Conservation (phyloP, 2,888 invertebrate genomes). For the Andrena marginata region DNA sequence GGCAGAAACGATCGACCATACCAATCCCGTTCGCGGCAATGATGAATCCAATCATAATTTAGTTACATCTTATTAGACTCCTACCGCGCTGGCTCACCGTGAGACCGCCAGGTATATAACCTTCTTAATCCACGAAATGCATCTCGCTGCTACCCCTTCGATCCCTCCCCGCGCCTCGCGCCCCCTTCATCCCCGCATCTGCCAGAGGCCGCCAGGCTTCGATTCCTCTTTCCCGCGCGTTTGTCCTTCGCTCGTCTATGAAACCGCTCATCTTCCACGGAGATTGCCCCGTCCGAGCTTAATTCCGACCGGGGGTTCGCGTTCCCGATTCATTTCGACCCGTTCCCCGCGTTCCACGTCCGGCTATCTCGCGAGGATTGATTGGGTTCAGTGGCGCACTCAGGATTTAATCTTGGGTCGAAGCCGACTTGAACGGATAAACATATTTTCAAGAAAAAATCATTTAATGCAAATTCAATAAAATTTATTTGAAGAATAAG, state of each 20-base stretch:
- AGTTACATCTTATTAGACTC: constrained; percentile 85
- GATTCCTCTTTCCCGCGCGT: constrained; percentile 64
- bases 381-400: too few species aligned
- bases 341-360: background rate
- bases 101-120: constrained; percentile 81
- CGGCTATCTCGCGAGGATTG: background rate
- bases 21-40: constrained; percentile 81
- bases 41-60: constrained; percentile 85
- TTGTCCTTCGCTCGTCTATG: constrained; percentile 60
- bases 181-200: constrained; percentile 23
- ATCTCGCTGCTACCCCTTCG: constrained; percentile 72
- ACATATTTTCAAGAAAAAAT: too few species aligned
- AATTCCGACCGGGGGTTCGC: constrained; percentile 41
- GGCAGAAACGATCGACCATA: constrained; percentile 79
- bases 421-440: too few species aligned
- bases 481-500: too few species aligned
- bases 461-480: too few species aligned
- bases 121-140: constrained; percentile 83
- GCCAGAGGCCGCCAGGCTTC: constrained; percentile 36
- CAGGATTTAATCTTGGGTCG: too few species aligned
- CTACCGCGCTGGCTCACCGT: constrained; percentile 83
- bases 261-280: constrained; percentile 58
- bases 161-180: constrained; percentile 23
- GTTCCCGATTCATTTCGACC: constrained; percentile 39
- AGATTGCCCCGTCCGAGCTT: constrained; percentile 47